Evolutionary conservation across 2,797 vertebrate species (phyloP), one percentile per base, ranked within the genome.

Genomic region (Margarornis squamiger): DNA sequence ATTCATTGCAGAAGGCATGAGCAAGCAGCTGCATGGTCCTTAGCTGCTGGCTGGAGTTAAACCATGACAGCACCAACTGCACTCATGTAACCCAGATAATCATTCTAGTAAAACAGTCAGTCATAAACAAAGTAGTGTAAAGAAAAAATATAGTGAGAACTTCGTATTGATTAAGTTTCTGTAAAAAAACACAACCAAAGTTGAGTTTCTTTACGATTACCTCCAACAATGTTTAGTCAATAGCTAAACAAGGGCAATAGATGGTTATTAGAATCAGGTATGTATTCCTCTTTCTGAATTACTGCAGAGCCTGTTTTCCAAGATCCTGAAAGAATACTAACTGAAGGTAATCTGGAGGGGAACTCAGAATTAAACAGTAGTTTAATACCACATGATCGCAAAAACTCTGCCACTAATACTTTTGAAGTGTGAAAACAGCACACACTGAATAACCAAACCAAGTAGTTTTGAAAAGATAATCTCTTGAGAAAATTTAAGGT

Each of bases 1-100:
- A 0, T 3, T 9, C 66, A 65, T 0, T 17, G 26, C n/a, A 71
- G 51, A 29, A 65, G 17, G n/a, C 22, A 12, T 14, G 17, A 72
- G n/a, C 1, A 0, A 57, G 49, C n/a, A 65, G 17, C 14, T 77
- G 21, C 34, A n/a, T 45, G 43, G 49, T n/a, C 43, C 45, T 77
- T 12, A 58, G 51, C 18, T 65, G 34, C 21, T 52, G 58, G 38
- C 24, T 52, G 24, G 43, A 24, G 18, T 46, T 27, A 76, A 63
- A 65, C n/a, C 21, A 58, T 30, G 38, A 46, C 32, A 87, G 21
- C 34, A 86, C 5, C 45, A 81, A 45, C 51, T 77, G 52, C 29
- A 43, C 18, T 43, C 34, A 46, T 3, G 21, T 18, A 71, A 21
- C 41, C 74, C 66, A 74, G 48, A 59, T 27, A 82, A 74, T 38